Base-by-base conservation (phyloP, 2,888 invertebrate species). In the Holacanthella duospinosa region DNA sequence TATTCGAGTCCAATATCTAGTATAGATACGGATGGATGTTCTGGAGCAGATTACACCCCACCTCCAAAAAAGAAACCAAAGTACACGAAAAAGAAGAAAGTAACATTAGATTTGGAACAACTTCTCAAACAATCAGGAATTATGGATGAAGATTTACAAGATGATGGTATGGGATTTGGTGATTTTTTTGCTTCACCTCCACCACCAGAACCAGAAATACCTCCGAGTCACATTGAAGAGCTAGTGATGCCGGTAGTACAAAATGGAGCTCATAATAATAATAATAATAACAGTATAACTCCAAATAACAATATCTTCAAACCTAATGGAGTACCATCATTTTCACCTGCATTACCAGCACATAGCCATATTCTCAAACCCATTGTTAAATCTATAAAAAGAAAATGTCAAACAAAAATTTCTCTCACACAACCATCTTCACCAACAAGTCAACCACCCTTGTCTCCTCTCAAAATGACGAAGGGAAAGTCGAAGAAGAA, bases 121-220 rank as follows among this genome's bases (percentile, higher is more conserved):
- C 59, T 73, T 25, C 48, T 73, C 27, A 71, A 72, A 55, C 70
- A 71, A 53, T 71, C 72, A n/a, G 73, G 73, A 29, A 72, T 73
- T 24, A 69, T 70, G 62, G 72, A 70, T 60, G 71, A 71, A 60
- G 73, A 73, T 62, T 66, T 73, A 44, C 58, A 67, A 36, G 73
- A 73, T 62, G 73, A 73, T 62, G 62, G 63, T 9, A 66, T 68
- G 61, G 63, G 66, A 55, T 69, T 69, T 63, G 66, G 60, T 43
- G 57, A 27, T 2, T 57, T 29, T 21, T 57, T 29, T 29, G 29
- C 3, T 29, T 29, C 27, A 57, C 12, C 57, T 44, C 12, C 43
- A 26, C 6, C 36, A 21, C 19, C 48, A n/a, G 48, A 9, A n/a
- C 4, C 48, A 4, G 36, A 58, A n/a, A 55, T 25, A 6, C 29